Evolutionary conservation across 1,140 invertebrate species (phyloP), one percentile per base, ranked within the genome.

Genomic region (Bacillus rossius): DNA sequence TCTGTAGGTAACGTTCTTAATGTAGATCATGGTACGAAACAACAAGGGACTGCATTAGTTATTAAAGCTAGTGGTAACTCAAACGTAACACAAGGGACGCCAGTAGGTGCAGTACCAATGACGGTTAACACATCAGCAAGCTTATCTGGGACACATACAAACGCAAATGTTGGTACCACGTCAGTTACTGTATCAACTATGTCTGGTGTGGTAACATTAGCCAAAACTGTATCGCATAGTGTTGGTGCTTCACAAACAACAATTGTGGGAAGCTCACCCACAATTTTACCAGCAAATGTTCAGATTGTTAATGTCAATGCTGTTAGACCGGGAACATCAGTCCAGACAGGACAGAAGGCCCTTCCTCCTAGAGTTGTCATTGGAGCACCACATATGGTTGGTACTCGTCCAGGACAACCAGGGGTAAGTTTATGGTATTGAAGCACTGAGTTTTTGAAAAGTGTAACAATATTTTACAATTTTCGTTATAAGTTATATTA

Each of bases 271-370:
- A 55, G 42, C 17, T 43, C 60, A 16, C 67, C 76, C 70, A 75
- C 81, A 54, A 81, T 86, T 67, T 76, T 88, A 55, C 82, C 82
- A 50, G 81, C 84, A 60, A 89, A 89, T 77, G 87, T 94, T 62
- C 89, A 92, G 72, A 89, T 94, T 69, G 79, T 94, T 50, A 93
- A 92, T 77, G 77, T 84, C 29, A 84, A 83, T 71, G 67, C 80
- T 3, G 85, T 92, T 77, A 79, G 89, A 61, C 84, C 87, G 29
- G 82, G 77, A 51, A 79, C 84, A 42, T 84, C 86, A 20, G 72
- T 80, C 55, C 81, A 83, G 56, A 76, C 82, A n/a, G 81, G 81
- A 57, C 85, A 87, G 67, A 92, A 91, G 70, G 83, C 82, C 45
- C 81, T 88, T 34, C 81, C 87, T 22, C 81, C 87, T 14, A 80